Base-by-base conservation (phyloP, 2,888 invertebrate species). In the Hemaris fuciformis region DNA sequence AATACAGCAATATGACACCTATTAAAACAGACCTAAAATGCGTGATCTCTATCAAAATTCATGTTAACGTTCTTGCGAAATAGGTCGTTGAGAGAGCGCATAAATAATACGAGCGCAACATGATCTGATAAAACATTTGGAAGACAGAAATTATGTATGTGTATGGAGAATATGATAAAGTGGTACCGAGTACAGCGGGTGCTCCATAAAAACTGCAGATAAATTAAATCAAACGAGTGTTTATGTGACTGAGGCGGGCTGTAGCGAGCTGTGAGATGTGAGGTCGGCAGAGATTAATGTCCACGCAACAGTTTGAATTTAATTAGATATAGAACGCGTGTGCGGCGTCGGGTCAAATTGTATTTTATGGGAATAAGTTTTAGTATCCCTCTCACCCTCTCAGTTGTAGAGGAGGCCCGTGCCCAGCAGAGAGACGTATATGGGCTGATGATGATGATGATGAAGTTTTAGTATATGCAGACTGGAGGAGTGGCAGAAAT, bases 201-300 rank as follows among this genome's bases (percentile, higher is more conserved):
- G 15, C 13, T 41, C 48, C 18, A 41, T 38, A 59, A 15, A 46
- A 59, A 34, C 18, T 48, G 18, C 25, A 53, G 53, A 60, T 60
- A 60, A 48, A 48, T 60, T 60, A 48, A 48, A 25, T 60, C 23
- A 38, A 41, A 48, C 23, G 25, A 25, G 48, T 23, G 57, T 38
- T 48, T 38, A 60, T 38, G 38, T 18, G 45, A 25, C 23, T 48
- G 7, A 46, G 38, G 38, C 60, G 46, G 25, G 13, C 38, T 23
- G 23, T 23, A 23, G 23, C 5, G 46, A 46, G 15, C 23, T 4
- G 38, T 15, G 27, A 48, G 25, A 27, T 48, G 48, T 48, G 48
- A 63, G 62, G 65, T 48, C 65, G 67, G 61, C 63, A 61, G 45
- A 65, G 65, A 66, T 68, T 65, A 68, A 64, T 64, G 18, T 53